These are phyloP conservation scores for Ellobium chinense DNA, from an alignment of 2,888 invertebrate genomes.

Conservation along the genomic window DNA sequence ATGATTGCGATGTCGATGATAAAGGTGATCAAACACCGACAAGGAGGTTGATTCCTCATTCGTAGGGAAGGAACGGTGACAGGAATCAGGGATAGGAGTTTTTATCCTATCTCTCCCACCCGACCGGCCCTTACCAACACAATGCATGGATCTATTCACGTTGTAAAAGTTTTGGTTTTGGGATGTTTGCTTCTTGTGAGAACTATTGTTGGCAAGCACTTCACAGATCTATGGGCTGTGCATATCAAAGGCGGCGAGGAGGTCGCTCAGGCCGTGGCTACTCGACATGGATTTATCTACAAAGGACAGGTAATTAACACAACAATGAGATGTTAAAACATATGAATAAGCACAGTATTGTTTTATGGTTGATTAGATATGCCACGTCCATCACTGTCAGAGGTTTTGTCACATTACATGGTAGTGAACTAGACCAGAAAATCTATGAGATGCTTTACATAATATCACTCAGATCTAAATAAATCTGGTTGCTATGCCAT, in stretches of 20 bases:
- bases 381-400: too few species aligned
- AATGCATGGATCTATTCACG: constrained; percentile 59
- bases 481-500: too few species aligned
- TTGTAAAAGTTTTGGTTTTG: constrained; percentile 57
- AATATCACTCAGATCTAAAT: too few species aligned
- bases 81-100: constrained; percentile 17
- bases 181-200: constrained; percentile 56
- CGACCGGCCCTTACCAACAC: constrained; percentile 48
- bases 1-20: constrained; percentile 38
- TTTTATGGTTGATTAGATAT: background rate
- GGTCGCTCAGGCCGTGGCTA: constrained; percentile 67
- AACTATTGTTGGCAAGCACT: constrained; percentile 57
- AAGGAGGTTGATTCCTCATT: constrained; percentile 27
- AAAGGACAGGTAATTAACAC: constrained; percentile 64
- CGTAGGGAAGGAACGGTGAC: constrained; percentile 38
- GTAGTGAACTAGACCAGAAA: too few species aligned
- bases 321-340: too few species aligned
- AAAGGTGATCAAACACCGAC: constrained; percentile 17
- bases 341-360: too few species aligned
- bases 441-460: too few species aligned
- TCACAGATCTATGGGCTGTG: constrained; percentile 75
- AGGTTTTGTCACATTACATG: too few species aligned
- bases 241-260: constrained; percentile 70
- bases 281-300: constrained; percentile 73
- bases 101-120: constrained; percentile 28